phyloP scores from a whole-genome alignment of 2,797 vertebrate species.

The Lithobates pipiens region DNA sequence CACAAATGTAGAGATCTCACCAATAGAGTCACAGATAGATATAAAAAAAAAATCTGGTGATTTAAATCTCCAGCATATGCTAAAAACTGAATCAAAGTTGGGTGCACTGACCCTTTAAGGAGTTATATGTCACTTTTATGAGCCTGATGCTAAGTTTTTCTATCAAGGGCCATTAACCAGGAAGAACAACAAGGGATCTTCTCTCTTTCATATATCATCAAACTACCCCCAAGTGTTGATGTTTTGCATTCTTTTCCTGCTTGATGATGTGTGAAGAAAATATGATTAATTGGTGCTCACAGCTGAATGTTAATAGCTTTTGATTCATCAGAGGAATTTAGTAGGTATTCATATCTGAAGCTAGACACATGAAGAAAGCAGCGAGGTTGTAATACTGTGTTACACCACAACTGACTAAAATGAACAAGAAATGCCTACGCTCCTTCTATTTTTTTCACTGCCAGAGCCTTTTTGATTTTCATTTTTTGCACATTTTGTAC shows the following conservation, averaged over 20 bases:
- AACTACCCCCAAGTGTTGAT: constrained; percentile 47
- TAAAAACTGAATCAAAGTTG: too few relatives aligned
- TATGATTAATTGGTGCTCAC: constrained; percentile 50
- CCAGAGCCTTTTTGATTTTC: too few relatives aligned
- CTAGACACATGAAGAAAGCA: neutral
- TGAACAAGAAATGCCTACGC: too few relatives aligned
- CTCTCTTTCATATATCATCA: constrained; percentile 51
- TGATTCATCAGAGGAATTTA: constrained; percentile 25
- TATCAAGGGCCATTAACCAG: constrained; percentile 54
- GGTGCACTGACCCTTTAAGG: neutral
- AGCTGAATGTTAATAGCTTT: constrained; percentile 12
- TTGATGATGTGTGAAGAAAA: constrained; percentile 55
- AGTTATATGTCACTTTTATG: constrained; percentile 24
- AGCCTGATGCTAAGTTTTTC: neutral
- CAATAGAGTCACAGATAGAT: too few relatives aligned
- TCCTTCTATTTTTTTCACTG: too few relatives aligned
- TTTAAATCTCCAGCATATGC: too few relatives aligned
- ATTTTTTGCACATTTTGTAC: too few relatives aligned
- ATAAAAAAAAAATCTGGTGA: too few relatives aligned
- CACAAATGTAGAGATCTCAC: too few relatives aligned
- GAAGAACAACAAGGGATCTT: constrained; percentile 45
- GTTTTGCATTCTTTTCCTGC: constrained; percentile 53
- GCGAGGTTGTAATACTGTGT: neutral
- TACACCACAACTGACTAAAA: too few relatives aligned
- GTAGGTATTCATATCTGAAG: neutral